These are phyloP conservation scores for Chanos chanos DNA, from an alignment of 2,797 vertebrate species.

Conservation along the genomic window DNA sequence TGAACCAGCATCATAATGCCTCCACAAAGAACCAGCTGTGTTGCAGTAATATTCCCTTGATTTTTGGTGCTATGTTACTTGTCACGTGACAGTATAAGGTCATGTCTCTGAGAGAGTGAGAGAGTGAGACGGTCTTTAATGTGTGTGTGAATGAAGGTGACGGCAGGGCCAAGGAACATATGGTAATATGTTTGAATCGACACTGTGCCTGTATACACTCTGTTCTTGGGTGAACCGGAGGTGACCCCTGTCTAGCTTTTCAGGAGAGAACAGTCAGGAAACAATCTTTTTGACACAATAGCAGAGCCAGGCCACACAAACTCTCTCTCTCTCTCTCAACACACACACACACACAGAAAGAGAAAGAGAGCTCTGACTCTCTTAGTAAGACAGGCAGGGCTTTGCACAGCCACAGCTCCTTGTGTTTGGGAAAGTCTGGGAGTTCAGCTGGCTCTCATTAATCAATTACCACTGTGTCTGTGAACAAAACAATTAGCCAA, in stretches of 20 bases:
- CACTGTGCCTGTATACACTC: not conserved
- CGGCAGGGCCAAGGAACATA: conserved; percentile 14
- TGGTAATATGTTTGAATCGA: conserved; percentile 1
- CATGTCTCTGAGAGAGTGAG: not conserved
- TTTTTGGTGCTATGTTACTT: no score
- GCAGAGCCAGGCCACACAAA: conserved; percentile 16
- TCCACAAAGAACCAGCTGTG: no score
- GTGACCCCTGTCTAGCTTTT: conserved; percentile 20
- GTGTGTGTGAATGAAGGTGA: no score
- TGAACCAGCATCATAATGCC: no score
- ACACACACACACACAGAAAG: conserved; percentile 2
- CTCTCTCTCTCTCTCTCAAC: no score
- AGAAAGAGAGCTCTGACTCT: conserved; percentile 16
- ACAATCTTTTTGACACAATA: conserved; percentile 40
- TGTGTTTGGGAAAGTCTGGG: no score
- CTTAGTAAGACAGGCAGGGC: no score
- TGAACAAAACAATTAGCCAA: conserved; percentile 63
- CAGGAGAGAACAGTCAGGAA: conserved; percentile 15
- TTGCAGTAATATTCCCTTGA: no score
- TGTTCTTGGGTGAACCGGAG: conserved; percentile 35
- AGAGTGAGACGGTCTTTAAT: no score
- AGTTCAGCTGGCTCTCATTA: conserved; percentile 65
- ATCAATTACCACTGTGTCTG: conserved; percentile 65
- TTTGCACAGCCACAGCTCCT: no score
- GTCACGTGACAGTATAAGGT: no score